Evolutionary conservation across 2,797 vertebrate genomes (phyloP), one percentile per base, ranked within the genome.

Genomic region (Enteromius unitaeniatus): DNA sequence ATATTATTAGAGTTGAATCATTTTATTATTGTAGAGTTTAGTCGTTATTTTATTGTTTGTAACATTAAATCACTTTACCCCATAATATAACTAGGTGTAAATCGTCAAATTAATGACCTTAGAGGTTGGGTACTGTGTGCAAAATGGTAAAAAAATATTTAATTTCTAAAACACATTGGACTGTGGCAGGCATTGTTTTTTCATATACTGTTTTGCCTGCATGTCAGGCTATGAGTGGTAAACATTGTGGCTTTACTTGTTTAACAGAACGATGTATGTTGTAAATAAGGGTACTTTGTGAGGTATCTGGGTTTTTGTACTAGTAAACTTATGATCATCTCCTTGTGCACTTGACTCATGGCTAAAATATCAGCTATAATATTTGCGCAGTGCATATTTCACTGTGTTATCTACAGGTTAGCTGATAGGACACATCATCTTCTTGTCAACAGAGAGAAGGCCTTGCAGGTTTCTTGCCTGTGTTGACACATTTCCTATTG

Each of bases 201-300:
- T n/a, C 58, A 78, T 17, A 5, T 13, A 31, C 17, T 79, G 83
- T 47, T 86, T 78, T 81, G 75, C 85, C 83, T 82, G 79, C 85
- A 86, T 81, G 81, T 68, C 17, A 13, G 26, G 55, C 40, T 28
- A 74, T 80, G 53, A 81, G 49, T 73, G 42, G 60, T 77, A 85
- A 83, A 89, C 60, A 81, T 23, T 65, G 68, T 67, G 53, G 65
- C 23, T 75, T 15, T 62, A 21, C 17, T 28, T 45, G 42, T 69
- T 67, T 70, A 67, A 75, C 42, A 26, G 65, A 53, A 78, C 17
- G 84, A 62, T 85, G 45, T 70, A 55, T 85, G 55, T 77, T 72
- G 68, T 79, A 42, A 80, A 78, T 77, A 47, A 64, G 68, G 58
- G 42, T 45, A 31, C 62, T 74, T 26, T 15, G 4, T 51, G 64